Evolutionary conservation across 2,797 vertebrate species (phyloP).

Genomic region (Parauchenoglanis ngamensis): DNA sequence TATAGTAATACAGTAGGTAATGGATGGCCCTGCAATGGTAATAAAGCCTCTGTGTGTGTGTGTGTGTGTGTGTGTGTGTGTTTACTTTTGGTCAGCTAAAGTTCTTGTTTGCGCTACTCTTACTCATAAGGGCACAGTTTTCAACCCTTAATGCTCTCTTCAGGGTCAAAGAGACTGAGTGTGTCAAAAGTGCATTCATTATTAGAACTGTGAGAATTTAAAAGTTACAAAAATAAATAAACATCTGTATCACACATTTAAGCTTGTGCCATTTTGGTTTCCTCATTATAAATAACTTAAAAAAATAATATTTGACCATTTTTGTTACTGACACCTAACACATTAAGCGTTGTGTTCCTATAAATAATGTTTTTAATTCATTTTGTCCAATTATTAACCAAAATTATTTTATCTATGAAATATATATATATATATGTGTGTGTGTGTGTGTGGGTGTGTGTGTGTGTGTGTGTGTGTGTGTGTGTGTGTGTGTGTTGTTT

Average conservation of each 20-base stretch:
- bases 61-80: constrained; percentile 21
- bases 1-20: background rate
- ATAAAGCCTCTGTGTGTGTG: background rate
- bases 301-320: background rate
- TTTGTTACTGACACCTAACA: background rate
- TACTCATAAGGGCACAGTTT: background rate
- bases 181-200: background rate
- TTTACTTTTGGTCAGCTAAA: background rate
- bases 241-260: background rate
- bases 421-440: no score
- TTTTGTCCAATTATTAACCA: no score
- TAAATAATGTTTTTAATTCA: background rate
- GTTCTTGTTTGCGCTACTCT: constrained; percentile 20
- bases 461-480: no score
- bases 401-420: no score
- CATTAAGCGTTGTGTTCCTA: background rate
- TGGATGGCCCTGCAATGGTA: no score
- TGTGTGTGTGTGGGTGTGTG: no score
- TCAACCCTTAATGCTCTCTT: background rate
- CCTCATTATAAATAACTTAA: background rate
- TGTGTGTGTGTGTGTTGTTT: no score
- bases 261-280: background rate
- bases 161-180: background rate
- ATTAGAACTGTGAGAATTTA: background rate
- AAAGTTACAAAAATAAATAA: background rate